These are phyloP conservation scores for Belgica antarctica DNA, from an alignment of 2,888 invertebrate genomes.

Conservation along the genomic window DNA sequence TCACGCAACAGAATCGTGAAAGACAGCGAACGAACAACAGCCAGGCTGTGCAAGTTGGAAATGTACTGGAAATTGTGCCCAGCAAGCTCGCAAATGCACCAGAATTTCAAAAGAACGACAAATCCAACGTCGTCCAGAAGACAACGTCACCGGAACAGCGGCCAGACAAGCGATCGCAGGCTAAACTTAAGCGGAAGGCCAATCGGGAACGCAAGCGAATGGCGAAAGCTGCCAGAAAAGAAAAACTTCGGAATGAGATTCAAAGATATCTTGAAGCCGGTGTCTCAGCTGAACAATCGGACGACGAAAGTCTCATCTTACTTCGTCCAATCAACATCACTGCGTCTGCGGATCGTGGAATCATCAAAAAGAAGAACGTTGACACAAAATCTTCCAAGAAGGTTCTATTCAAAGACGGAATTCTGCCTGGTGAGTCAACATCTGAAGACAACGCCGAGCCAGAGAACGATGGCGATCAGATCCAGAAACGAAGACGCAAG, in stretches of 20 bases:
- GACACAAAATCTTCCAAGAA: background rate
- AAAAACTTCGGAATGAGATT: conserved; percentile 27
- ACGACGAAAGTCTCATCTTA: conserved; percentile 17
- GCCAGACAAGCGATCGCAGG: background rate
- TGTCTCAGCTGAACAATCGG: conserved; percentile 24
- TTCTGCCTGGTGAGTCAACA: conserved; percentile 26
- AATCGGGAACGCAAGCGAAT: conserved; percentile 32
- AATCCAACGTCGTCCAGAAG: background rate
- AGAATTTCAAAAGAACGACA: background rate
- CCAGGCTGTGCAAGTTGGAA: conserved; percentile 40
- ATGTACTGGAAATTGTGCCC: conserved; percentile 38
- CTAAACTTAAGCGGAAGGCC: conserved; percentile 19
- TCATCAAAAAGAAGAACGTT: background rate
- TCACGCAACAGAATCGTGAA: conserved; percentile 36
- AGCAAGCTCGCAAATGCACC: background rate
- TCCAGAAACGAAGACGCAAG: background rate
- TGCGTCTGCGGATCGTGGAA: background rate
- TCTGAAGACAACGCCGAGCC: background rate
- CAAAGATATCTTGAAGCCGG: conserved; percentile 37
- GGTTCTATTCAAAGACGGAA: conserved; percentile 26
- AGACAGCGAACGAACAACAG: background rate
- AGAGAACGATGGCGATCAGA: background rate
- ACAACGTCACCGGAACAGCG: background rate
- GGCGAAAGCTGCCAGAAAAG: conserved; percentile 24
- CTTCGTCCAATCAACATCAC: background rate